These are phyloP conservation scores for Heterotis niloticus DNA, from an alignment of 2,113 vertebrate genomes.

Conservation along the genomic window DNA sequence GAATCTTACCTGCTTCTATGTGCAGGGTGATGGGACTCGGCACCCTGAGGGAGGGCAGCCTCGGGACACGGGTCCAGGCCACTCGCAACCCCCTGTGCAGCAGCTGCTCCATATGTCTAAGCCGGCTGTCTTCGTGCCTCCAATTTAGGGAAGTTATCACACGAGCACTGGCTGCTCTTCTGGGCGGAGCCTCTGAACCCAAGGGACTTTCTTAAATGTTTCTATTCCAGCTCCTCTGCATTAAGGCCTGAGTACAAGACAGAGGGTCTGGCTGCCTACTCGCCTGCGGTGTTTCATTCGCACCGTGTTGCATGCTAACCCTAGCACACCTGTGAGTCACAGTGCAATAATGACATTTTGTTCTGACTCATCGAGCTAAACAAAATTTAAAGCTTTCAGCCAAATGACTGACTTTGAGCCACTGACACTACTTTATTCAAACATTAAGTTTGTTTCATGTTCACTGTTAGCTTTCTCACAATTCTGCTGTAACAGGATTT, in stretches of 20 bases:
- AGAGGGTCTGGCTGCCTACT: neutral
- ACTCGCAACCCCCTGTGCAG: neutral
- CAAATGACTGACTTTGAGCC: too few relatives aligned
- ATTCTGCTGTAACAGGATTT: too few relatives aligned
- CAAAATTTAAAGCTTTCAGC: too few relatives aligned
- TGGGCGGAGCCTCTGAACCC: neutral
- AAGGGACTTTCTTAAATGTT: neutral
- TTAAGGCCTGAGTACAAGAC: neutral
- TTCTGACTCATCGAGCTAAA: too few relatives aligned
- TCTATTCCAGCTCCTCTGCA: neutral
- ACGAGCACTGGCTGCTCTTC: neutral
- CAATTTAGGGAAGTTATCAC: neutral
- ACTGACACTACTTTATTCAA: too few relatives aligned
- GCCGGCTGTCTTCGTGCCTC: neutral
- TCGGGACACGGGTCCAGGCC: neutral
- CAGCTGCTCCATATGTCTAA: conserved; percentile 33
- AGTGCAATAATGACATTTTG: too few relatives aligned
- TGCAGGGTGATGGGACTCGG: neutral
- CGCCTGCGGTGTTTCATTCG: too few relatives aligned
- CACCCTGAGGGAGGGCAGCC: neutral
- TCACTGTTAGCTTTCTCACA: too few relatives aligned
- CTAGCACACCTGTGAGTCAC: too few relatives aligned
- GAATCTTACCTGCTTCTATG: neutral
- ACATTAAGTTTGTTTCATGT: too few relatives aligned
- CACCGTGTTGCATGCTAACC: too few relatives aligned